These are phyloP conservation scores for Rhamnusium bicolor DNA, from an alignment of 2,888 invertebrate genomes.

Conservation along the genomic window DNA sequence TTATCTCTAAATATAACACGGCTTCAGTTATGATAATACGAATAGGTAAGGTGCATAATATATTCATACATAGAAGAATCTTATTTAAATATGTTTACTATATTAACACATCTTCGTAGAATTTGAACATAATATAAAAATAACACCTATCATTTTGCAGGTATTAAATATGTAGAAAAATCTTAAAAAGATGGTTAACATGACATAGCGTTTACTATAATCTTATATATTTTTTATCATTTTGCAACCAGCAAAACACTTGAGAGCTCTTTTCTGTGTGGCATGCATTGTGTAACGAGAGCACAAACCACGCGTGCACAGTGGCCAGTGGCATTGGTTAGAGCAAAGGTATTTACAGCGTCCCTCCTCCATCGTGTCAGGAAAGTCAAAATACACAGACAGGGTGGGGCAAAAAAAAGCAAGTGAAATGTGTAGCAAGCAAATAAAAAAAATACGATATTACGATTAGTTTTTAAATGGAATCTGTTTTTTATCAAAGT, in stretches of 20 bases:
- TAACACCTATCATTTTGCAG: too few species aligned
- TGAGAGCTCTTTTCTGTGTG: slow-evolving; percentile 23
- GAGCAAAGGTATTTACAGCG: slow-evolving; percentile 64
- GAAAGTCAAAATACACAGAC: slow-evolving; percentile 67
- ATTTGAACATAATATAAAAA: too few species aligned
- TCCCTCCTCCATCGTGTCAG: slow-evolving; percentile 71
- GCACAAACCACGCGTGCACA: slow-evolving; percentile 40
- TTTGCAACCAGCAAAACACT: slow-evolving; percentile 32
- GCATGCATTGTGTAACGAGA: slow-evolving; percentile 33
- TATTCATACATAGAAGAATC: too few species aligned
- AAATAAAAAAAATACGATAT: slow-evolving; percentile 86
- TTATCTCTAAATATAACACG: too few species aligned
- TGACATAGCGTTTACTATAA: too few species aligned
- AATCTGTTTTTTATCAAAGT: background rate
- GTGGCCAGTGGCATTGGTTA: slow-evolving; percentile 42
- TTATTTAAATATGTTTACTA: too few species aligned
- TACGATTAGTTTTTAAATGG: slow-evolving; percentile 2
- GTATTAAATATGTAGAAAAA: too few species aligned
- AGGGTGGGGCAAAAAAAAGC: slow-evolving; percentile 66
- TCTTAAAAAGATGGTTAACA: too few species aligned
- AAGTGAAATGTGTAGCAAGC: slow-evolving; percentile 45
- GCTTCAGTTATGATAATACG: too few species aligned
- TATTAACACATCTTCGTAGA: too few species aligned
- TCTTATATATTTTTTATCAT: background rate
- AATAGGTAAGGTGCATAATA: too few species aligned